Base-by-base conservation (phyloP, 2,113 vertebrate genomes). In the Muntiacus muntjak region DNA sequence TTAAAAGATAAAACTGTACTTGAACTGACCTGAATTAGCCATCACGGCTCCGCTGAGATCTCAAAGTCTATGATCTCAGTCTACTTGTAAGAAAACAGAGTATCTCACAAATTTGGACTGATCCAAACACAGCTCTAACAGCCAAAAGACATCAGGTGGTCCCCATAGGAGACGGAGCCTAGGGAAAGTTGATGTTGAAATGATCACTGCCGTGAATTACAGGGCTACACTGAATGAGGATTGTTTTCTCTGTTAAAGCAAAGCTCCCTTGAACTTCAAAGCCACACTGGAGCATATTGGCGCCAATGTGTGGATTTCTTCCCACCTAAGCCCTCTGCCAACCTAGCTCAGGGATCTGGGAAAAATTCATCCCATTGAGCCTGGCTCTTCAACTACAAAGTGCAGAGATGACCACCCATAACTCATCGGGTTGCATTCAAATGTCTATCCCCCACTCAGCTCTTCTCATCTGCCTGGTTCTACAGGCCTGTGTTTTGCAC, bases 161-260 rank as follows among this genome's bases (percentile, higher is more conserved):
- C 87, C 71, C 52, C 9, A 30, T 0, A 92, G 89, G 54, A 74
- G 36, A 23, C 19, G 28, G 16, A 14, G 2, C 21, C 43, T 21
- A 12, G 28, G 30, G 50, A 79, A n/a, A 2, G 47, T 43, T 4
- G 7, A 5, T 0, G 11, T 3, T 23, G 52, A 62, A 47, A 28
- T 1, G 26, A 47, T 55, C 21, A 3, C 47, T 1, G 5, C 50
- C 23, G 2, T 45, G 62, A 89, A 19, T 25, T 45, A 10, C 14
- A 6, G 6, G 16, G n/a, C 17, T 11, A 12, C 15, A 8, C 1
- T 1, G 30, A 40, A 23, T 1, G 36, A 67, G 78, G 50, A 7
- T 23, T 86, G 83, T 36, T 8, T 47, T n/a, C 43, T n/a, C 25
- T 57, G 30, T 6, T 7, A 3, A 82, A 60, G 28, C 5, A 54